Evolutionary conservation across 2,113 vertebrate species (phyloP).

Genomic region (Paedocypris sp.): DNA sequence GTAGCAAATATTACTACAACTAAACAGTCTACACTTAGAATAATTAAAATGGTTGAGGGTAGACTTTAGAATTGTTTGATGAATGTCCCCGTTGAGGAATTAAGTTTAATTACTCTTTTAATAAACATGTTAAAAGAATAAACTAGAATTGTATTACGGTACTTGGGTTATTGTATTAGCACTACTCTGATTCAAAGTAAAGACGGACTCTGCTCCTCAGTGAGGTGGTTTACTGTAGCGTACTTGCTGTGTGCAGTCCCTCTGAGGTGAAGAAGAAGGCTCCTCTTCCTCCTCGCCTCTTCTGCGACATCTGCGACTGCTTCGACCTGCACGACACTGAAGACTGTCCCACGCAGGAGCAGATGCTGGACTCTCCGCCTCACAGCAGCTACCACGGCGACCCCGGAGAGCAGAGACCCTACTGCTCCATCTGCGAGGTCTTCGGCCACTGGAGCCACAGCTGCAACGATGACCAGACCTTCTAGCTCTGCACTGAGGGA

Average conservation of each 20-base stretch:
- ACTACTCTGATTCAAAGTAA: no score
- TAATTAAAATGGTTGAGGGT: no score
- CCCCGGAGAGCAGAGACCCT: conserved; percentile 79
- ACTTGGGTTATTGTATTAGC: no score
- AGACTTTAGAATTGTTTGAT: no score
- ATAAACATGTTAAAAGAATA: no score
- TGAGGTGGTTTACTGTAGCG: no score
- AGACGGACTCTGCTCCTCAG: no score
- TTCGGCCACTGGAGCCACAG: conserved; percentile 88
- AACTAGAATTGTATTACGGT: no score
- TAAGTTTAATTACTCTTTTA: no score
- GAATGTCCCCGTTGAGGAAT: no score
- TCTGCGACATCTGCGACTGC: conserved; percentile 97
- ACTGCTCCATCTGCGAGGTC: conserved; percentile 90
- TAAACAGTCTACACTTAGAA: no score
- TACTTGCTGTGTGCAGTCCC: conserved; percentile 45
- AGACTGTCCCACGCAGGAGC: conserved; percentile 88
- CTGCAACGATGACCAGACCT: conserved; percentile 95
- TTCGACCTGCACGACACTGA: conserved; percentile 95
- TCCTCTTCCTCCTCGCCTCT: conserved; percentile 80
- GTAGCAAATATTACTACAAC: no score
- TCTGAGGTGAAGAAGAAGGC: conserved; percentile 71
- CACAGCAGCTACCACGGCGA: conserved; percentile 86
- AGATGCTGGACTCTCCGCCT: conserved; percentile 77
- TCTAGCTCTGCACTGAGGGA: conserved; percentile 57